These are phyloP conservation scores for Cenopis cana DNA, from an alignment of 2,888 invertebrate species.

Conservation along the genomic window DNA sequence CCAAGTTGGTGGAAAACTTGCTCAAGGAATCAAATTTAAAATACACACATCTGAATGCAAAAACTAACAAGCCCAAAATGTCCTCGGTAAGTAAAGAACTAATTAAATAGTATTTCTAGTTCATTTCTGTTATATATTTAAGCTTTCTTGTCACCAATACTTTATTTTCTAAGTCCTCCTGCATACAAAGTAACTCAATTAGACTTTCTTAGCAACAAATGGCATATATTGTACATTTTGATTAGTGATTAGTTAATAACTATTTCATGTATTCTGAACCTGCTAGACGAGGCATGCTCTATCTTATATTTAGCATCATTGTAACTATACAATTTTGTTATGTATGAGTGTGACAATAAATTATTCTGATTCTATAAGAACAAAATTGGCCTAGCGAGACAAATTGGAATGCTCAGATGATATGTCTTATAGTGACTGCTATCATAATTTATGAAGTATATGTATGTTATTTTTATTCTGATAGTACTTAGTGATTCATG, in stretches of 20 bases:
- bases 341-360: no score
- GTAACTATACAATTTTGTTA: no score
- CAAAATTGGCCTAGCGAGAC: no score
- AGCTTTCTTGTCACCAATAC: neutral
- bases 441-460: neutral
- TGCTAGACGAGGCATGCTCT: no score
- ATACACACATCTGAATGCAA: conserved; percentile 87
- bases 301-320: no score
- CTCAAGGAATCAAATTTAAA: conserved; percentile 87
- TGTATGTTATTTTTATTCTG: neutral
- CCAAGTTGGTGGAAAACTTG: conserved; percentile 89
- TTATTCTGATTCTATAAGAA: no score
- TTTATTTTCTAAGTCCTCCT: neutral
- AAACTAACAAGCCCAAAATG: conserved; percentile 77
- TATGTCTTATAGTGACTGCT: no score
- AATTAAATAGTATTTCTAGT: neutral
- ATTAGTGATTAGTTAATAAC: no score
- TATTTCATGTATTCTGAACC: no score
- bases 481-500: neutral
- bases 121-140: neutral
- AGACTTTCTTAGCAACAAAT: neutral
- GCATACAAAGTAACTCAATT: neutral
- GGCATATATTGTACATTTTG: no score
- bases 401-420: no score
- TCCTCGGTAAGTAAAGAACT: conserved; percentile 70